Percentiles rank a stretch among this genome's conserved stretches.
Conservation (phyloP, 2,888 invertebrate species). For the Brachyopa scutellaris region DNA sequence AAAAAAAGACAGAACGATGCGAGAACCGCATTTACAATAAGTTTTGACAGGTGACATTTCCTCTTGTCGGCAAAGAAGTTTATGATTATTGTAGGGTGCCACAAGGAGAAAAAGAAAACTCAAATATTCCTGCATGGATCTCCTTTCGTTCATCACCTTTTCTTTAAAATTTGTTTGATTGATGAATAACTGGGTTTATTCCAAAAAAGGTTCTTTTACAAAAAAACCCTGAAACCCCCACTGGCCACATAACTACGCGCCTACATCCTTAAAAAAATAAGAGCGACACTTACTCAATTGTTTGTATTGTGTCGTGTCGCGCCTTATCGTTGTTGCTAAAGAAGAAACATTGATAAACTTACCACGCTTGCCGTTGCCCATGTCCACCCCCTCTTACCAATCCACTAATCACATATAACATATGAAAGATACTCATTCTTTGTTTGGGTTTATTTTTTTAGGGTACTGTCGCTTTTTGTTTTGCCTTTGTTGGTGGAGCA, state of each 20-base stretch:
- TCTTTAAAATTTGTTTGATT: too few species aligned
- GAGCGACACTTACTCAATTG: slow-evolving; percentile 33
- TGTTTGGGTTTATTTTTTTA: slow-evolving; percentile 1
- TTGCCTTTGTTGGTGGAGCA: neutral
- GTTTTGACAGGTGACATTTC: too few species aligned
- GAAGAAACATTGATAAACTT: slow-evolving; percentile 37
- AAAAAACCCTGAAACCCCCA: neutral
- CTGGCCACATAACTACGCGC: slow-evolving; percentile 3
- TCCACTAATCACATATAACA: slow-evolving; percentile 5
- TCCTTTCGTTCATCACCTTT: too few species aligned
- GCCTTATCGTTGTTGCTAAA: slow-evolving; percentile 13
- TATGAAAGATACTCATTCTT: slow-evolving; percentile 5
- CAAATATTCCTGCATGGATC: too few species aligned
- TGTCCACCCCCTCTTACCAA: neutral
- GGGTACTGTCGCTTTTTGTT: too few species aligned
- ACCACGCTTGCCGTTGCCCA: slow-evolving; percentile 21
- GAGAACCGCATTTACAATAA: too few species aligned
- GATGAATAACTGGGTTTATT: too few species aligned
- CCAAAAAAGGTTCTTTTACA: too few species aligned
- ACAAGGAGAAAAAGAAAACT: too few species aligned
- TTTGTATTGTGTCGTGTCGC: slow-evolving; percentile 46
- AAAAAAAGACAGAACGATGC: too few species aligned
- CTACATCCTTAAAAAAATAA: slow-evolving; percentile 8
- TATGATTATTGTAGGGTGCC: too few species aligned
- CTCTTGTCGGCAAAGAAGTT: too few species aligned